Percentiles rank a stretch among this genome's conserved stretches.
Conservation (phyloP, 2,797 vertebrate species). For the Lutjanus argentimaculatus region DNA sequence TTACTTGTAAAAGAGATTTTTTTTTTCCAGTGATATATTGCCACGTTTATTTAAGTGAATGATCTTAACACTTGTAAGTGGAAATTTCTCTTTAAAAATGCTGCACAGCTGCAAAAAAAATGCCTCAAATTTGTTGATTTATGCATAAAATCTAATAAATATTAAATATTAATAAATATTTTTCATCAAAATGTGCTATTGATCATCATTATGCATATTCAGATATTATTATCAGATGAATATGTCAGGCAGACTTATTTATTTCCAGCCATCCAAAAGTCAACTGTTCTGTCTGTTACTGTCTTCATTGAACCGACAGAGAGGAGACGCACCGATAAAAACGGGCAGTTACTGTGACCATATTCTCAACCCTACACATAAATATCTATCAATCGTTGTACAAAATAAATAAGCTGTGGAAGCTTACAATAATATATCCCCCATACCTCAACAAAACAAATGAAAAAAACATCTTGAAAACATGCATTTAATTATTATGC, state of each 20-base stretch:
- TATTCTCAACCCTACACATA: neutral
- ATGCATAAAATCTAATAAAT: neutral
- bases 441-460: neutral
- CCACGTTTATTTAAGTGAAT: neutral
- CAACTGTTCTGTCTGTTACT: neutral
- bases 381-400: neutral
- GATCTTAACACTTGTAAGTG: neutral
- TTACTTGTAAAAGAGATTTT: no score
- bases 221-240: neutral
- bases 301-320: neutral
- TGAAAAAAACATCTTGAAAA: neutral
- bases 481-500: neutral
- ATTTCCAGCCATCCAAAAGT: neutral
- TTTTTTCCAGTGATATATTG: neutral
- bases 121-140: neutral
- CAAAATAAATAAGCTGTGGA: neutral
- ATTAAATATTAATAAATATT: neutral
- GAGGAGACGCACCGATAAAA: neutral
- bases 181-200: neutral
- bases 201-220: neutral
- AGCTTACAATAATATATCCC: neutral
- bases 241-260: no score
- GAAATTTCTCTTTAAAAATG: neutral
- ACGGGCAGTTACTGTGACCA: neutral
- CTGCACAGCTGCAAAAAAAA: neutral